Conservation (phyloP, 2,113 vertebrate genomes). For the Eonycteris spelaea region DNA sequence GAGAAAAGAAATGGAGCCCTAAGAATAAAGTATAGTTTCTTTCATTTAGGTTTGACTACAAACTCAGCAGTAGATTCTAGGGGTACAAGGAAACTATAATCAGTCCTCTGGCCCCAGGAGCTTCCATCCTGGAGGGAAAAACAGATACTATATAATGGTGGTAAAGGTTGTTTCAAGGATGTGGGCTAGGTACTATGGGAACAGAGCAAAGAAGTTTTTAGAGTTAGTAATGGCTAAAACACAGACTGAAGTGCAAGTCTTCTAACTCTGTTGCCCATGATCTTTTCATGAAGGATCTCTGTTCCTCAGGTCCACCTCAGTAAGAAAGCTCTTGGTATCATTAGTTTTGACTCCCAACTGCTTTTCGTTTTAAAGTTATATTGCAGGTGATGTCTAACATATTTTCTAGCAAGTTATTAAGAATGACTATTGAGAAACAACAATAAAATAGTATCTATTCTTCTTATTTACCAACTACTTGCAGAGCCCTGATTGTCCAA, state of each 20-base stretch:
- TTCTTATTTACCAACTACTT: not conserved
- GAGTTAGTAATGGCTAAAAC: not conserved
- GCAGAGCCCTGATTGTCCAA: not conserved
- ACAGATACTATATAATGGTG: not conserved
- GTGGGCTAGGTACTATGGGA: not conserved
- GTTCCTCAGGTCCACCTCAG: not conserved
- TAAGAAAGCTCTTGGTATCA: not conserved
- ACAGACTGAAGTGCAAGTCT: not conserved
- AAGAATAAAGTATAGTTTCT: not conserved
- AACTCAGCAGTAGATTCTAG: not conserved
- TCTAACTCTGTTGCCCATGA: not conserved
- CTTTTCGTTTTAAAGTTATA: not conserved
- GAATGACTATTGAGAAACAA: not conserved
- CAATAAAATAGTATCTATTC: not conserved
- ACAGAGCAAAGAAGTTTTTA: not conserved
- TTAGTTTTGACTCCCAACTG: not conserved
- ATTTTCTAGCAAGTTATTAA: not conserved
- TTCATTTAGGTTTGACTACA: not conserved
- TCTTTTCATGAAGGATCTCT: not conserved
- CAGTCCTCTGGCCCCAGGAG: not conserved
- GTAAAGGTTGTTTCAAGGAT: not conserved
- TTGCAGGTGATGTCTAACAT: not conserved
- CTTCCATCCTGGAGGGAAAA: not conserved
- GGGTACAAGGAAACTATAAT: not conserved
- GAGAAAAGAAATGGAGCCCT: not conserved